Evolutionary conservation across 2,888 invertebrate species (phyloP), one percentile per base, ranked within the genome.

Genomic region (Drosophila falleni): DNA sequence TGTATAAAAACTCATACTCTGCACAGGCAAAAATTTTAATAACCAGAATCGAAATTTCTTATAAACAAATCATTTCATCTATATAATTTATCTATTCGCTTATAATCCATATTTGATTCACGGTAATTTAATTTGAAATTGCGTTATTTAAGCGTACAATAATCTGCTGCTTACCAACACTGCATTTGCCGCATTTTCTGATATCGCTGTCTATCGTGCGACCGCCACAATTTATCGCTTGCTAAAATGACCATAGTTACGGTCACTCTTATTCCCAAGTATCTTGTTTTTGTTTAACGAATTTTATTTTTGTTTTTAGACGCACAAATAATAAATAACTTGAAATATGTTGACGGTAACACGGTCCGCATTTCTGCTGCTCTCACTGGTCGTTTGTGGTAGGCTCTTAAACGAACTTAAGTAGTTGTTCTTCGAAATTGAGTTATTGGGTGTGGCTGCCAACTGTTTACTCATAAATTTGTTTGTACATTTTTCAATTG

Each of bases 361-460:
- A 46, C 80, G 82, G 33, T 78, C 69, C 26, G 58, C 65, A 13
- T 74, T 85, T n/a, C 11, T 82, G 47, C 16, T 82, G 13, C 82
- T 82, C 3, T 42, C 80, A 16, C 47, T 82, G n/a, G 33, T 71
- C 41, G 54, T 82, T 5, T 82, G 78, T 55, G 85, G 82, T 82
- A 69, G 41, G 85, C 46, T 8, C 9, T 19, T 10, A 6, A 5
- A 0, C 5, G 1, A 11, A 29, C 8, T 4, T 0, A 33, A 51
- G 16, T 15, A 5, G 31, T 5, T n/a, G 9, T 11, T 41, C 11
- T 3, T 42, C 2, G 11, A 35, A 42, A 49, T 49, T 16, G 16
- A 49, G 15, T 68, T 54, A 31, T 79, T 56, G 84, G 84, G 84
- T 84, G 84, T 84, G 84, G 83, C 83, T 76, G 47, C 33, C 62